Percentiles rank a stretch among this genome's conserved stretches.
Conservation (phyloP, 2,797 vertebrate genomes). For the Mormyrus hasselquistii region DNA sequence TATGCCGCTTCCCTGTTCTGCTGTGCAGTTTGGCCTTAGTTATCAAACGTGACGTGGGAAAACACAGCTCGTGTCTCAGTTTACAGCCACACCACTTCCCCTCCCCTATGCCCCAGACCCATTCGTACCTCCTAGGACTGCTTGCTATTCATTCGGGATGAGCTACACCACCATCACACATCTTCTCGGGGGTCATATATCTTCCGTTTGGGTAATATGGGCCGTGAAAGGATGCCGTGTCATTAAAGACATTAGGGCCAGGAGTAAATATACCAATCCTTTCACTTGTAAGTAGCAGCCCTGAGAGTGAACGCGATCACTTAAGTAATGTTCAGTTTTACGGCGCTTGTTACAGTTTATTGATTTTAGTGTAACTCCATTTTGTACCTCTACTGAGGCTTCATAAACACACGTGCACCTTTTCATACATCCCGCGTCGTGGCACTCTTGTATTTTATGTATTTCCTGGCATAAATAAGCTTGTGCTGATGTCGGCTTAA, state of each 20-base stretch:
- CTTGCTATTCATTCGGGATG: constrained; percentile 45
- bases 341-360: background rate
- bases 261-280: constrained; percentile 27
- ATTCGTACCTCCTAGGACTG: constrained; percentile 12
- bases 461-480: constrained; percentile 6
- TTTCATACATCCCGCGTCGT: background rate
- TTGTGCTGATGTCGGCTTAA: background rate
- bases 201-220: constrained; percentile 27
- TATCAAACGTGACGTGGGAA: background rate
- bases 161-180: constrained; percentile 18
- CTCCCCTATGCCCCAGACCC: background rate
- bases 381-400: background rate
- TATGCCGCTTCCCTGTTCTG: background rate
- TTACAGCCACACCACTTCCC: background rate
- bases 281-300: constrained; percentile 21
- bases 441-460: constrained; percentile 12
- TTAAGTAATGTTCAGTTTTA: background rate
- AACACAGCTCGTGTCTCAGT: background rate
- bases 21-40: background rate
- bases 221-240: constrained; percentile 22
- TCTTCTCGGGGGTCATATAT: constrained; percentile 41
- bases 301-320: background rate
- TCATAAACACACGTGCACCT: background rate
- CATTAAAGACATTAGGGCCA: constrained; percentile 19
- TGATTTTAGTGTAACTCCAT: constrained; percentile 15